Base-by-base conservation (phyloP, 2,888 invertebrate genomes). In the Boloria selene region DNA sequence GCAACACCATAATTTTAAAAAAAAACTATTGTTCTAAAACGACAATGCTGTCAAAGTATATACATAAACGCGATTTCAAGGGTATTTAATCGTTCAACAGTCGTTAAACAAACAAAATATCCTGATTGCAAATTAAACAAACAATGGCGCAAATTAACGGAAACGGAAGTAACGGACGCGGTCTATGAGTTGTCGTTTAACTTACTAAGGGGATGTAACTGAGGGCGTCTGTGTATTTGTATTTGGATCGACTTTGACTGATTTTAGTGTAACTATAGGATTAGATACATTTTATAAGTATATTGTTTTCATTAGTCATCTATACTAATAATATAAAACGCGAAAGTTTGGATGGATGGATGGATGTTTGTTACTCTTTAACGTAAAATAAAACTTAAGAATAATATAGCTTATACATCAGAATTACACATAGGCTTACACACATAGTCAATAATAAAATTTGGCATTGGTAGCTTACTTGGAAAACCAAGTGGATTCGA, bases 71-170 rank as follows among this genome's bases (percentile, higher is more conserved):
- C 55, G 31, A 49, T 31, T 49, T 13, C 61, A 53, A 67, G 55
- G 31, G 54, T 58, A 61, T 59, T 56, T 56, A 69, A 53, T 63
- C 62, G 64, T 44, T 42, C 61, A 44, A 53, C 44, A 51, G 26
- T 59, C 61, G 58, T 58, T 61, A 61, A 65, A 45, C 61, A 60
- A 61, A 69, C 69, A 67, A 69, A 69, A 69, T 69, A 63, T 64
- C 73, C 77, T 77, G 77, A 81, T 79, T 79, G 77, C 81, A 77
- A 82, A 81, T 81, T 79, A 80, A 79, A 77, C 72, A 78, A 79
- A 84, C 80, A 84, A 81, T 82, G 74, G 75, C 70, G 73, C 70
- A 69, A 70, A 73, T 74, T 75, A 80, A 78, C 78, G 78, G 81
- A 78, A 77, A 63, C 70, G 70, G 70, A 70, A 66, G 70, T 68